Conservation (phyloP, 2,113 vertebrate genomes). For the Paraplagusia blochii region DNA sequence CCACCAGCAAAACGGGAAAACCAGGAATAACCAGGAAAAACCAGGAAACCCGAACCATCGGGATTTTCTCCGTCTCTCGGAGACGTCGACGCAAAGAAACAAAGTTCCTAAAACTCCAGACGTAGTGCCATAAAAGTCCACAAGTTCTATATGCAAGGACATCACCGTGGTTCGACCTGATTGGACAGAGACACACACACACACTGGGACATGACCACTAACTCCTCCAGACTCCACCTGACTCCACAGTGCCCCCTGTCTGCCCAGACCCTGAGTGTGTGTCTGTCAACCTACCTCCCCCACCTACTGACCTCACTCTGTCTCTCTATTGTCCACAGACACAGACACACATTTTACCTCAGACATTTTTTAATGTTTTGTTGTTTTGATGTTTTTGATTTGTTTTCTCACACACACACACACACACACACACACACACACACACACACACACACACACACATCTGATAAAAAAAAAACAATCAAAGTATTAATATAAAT, state of each 20-base stretch:
- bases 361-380: slow-evolving; percentile 23
- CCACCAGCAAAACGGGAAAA: slow-evolving; percentile 8
- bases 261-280: slow-evolving; percentile 27
- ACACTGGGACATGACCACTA: slow-evolving; percentile 23
- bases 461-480: too few relatives aligned
- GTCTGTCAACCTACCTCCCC: slow-evolving; percentile 58
- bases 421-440: too few relatives aligned
- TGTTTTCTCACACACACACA: too few relatives aligned
- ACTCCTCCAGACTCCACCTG: slow-evolving; percentile 8
- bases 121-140: slow-evolving; percentile 31
- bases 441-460: too few relatives aligned
- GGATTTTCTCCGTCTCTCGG: slow-evolving; percentile 9
- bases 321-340: slow-evolving; percentile 19
- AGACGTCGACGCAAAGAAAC: background rate
- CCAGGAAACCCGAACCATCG: slow-evolving; percentile 6
- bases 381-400: slow-evolving; percentile 32
- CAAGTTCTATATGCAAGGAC: slow-evolving; percentile 52
- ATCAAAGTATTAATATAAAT: too few relatives aligned
- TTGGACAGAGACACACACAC: background rate
- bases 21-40: too few relatives aligned
- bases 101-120: slow-evolving; percentile 3
- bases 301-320: slow-evolving; percentile 30
- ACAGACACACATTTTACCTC: slow-evolving; percentile 52
- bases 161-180: slow-evolving; percentile 8
- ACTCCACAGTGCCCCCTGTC: background rate